phyloP scores from a whole-genome alignment of 2,888 invertebrate species.

The Dryobota labecula region DNA sequence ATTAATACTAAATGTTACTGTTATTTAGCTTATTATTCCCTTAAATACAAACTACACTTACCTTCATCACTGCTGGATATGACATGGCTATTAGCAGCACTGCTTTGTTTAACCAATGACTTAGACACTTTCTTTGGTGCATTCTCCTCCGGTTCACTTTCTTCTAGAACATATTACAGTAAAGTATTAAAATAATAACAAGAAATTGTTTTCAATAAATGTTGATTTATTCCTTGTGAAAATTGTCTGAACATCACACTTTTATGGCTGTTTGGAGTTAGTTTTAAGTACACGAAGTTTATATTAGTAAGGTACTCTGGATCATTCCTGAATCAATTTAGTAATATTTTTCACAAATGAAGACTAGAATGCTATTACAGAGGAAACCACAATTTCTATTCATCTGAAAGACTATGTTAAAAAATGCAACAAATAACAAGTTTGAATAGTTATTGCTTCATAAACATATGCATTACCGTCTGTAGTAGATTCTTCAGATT shows the following conservation, averaged over 20 bases:
- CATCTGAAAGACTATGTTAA: not conserved
- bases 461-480: constrained; percentile 70
- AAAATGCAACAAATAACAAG: not conserved
- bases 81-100: constrained; percentile 67
- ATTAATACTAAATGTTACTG: no score
- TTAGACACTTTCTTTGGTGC: constrained; percentile 58
- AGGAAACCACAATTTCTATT: not conserved
- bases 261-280: not conserved
- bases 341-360: not conserved
- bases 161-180: constrained; percentile 68
- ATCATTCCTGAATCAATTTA: not conserved
- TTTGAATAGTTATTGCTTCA: not conserved
- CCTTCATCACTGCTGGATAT: constrained; percentile 83
- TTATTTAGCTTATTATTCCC: not conserved
- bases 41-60: constrained; percentile 57
- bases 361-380: not conserved
- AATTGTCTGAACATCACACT: not conserved
- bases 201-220: not conserved
- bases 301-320: not conserved
- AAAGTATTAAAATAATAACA: no score
- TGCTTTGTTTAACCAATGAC: constrained; percentile 67
- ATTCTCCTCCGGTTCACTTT: constrained; percentile 66
- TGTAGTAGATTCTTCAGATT: constrained; percentile 82
- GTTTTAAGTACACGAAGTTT: not conserved
- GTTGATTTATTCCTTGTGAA: not conserved